Conservation (phyloP, 2,888 invertebrate species). For the Dromius quadrimaculatus region DNA sequence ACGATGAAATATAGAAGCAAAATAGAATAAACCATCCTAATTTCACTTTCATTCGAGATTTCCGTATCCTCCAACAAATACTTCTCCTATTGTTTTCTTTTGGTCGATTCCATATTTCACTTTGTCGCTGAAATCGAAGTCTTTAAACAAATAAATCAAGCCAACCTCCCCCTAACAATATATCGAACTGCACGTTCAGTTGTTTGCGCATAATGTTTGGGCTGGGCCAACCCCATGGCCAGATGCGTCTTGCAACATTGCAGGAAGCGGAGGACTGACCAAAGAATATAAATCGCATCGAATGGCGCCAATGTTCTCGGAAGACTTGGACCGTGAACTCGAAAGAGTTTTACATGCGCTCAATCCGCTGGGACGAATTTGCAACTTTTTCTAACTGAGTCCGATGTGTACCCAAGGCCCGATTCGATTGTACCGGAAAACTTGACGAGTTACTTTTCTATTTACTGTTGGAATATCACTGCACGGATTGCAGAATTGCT, state of each 20-base stretch:
- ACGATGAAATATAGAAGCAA: too few relatives aligned
- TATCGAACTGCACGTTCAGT: slow-evolving; percentile 7
- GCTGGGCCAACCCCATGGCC: too few relatives aligned
- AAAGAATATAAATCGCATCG: slow-evolving; percentile 19
- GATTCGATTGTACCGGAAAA: slow-evolving; percentile 1
- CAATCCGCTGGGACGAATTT: slow-evolving; percentile 36
- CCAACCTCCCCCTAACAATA: not conserved
- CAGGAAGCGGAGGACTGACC: slow-evolving; percentile 28
- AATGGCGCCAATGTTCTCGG: slow-evolving; percentile 12
- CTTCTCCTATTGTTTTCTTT: not conserved
- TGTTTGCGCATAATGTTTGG: slow-evolving; percentile 9
- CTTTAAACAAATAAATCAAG: slow-evolving; percentile 23
- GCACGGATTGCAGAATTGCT: not conserved
- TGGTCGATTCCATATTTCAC: not conserved
- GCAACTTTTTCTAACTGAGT: slow-evolving; percentile 37
- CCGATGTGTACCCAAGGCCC: slow-evolving; percentile 15
- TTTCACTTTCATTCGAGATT: not conserved
- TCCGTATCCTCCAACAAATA: not conserved
- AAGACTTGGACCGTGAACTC: slow-evolving; percentile 9
- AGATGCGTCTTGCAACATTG: not conserved
- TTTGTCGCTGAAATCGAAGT: slow-evolving; percentile 1
- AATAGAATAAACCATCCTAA: too few relatives aligned
- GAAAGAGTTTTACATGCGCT: slow-evolving; percentile 29
- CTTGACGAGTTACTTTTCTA: slow-evolving; percentile 15
- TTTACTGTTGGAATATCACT: slow-evolving; percentile 2